Base-by-base conservation (phyloP, 2,888 invertebrate species). In the Conomelus anceps region DNA sequence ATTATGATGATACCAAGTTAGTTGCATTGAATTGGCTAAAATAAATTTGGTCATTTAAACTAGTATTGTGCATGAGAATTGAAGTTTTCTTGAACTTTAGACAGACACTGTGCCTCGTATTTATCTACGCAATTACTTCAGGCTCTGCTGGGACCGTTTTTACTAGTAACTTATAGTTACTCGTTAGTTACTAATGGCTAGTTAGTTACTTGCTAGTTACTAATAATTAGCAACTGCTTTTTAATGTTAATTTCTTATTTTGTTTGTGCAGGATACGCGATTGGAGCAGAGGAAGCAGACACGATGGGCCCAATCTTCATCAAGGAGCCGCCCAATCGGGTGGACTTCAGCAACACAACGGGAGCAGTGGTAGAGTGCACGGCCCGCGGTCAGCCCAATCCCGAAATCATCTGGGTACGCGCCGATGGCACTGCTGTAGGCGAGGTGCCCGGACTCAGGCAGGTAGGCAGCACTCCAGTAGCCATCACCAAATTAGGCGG, bases 291-390 rank as follows among this genome's bases (percentile, higher is more conserved):
- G 89, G 92, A 91, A 92, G 96, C 97, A 94, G 96, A 96, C 93
- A 96, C 96, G 86, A 96, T 96, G 94, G 98, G 98, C 92, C 98
- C 98, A 63, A 97, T 98, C 91, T 98, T 98, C 94, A 96, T 98
- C 92, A 97, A 97, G 92, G 98, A 98, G 94, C 98, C 98, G 89
- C 96, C 97, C 91, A 97, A 98, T 94, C 96, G 97, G 92, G 96
- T 98, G 91, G 98, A 98, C 94, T 98, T 98, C 94, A 98, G 98
- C 91, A 98, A 98, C 93, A 98, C 98, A 91, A 98, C 98, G 90
- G 98, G 98, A 92, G 97, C 98, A 90, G 96, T 97, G 92, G 97
- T 98, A 90, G 98, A 98, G 93, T 99, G 98, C 93, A 96, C 97
- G 91, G 98, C 98, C 20, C 95, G 97, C 92, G 98, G 98, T 91